Percentiles rank a stretch among this genome's conserved stretches.
phyloP scores from a whole-genome alignment of 1,140 invertebrate genomes.

The Thaumatotibia leucotreta region DNA sequence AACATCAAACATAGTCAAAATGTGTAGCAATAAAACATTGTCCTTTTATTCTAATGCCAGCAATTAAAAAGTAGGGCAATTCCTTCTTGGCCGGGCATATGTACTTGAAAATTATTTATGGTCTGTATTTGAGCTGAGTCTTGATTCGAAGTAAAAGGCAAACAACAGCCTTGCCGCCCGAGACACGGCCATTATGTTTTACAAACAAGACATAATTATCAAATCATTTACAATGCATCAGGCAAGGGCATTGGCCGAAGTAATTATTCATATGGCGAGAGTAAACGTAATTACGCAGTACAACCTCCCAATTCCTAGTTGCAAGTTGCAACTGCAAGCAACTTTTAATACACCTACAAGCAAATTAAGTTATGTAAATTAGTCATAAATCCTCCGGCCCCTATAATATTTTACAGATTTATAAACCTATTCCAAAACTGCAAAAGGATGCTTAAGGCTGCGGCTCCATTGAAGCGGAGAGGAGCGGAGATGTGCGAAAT shows the following conservation, averaged over 20 bases:
- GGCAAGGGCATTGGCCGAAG: not conserved
- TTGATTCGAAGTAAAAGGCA: conserved; percentile 51
- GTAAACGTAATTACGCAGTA: not conserved
- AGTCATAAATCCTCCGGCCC: too few species aligned
- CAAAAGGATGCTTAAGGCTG: too few species aligned
- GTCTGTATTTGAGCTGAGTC: conserved; percentile 39
- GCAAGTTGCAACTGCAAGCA: not conserved
- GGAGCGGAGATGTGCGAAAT: too few species aligned
- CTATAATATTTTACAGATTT: too few species aligned
- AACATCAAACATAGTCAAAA: too few species aligned
- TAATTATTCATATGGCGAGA: not conserved
- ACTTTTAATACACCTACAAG: not conserved
- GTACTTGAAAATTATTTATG: conserved; percentile 48
- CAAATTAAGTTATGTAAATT: not conserved
- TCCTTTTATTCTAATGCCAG: not conserved
- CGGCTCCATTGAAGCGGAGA: too few species aligned
- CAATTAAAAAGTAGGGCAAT: not conserved
- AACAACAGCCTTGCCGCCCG: conserved; percentile 41
- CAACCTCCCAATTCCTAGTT: too few species aligned
- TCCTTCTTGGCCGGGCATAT: conserved; percentile 5
- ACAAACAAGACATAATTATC: conserved; percentile 9
- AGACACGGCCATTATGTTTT: conserved; percentile 27
- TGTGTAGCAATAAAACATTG: too few species aligned
- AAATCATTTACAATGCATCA: not conserved
- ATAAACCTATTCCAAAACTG: too few species aligned